Evolutionary conservation across 2,113 vertebrate genomes (phyloP).

Genomic region (Sylvia atricapilla): DNA sequence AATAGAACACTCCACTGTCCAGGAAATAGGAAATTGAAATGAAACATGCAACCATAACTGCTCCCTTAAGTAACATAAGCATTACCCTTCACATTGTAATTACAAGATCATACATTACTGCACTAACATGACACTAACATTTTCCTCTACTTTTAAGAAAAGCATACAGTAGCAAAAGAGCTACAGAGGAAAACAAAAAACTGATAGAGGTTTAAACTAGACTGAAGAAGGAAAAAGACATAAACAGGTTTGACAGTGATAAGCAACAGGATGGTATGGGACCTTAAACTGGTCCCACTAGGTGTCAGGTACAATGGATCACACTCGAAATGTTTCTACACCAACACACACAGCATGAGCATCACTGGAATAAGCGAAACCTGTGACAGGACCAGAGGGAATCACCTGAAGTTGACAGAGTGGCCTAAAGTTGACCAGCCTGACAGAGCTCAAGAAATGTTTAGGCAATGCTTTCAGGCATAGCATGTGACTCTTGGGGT

Average conservation of each 20-base stretch:
- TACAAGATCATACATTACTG: background rate
- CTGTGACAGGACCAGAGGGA: background rate
- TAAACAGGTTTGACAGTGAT: background rate
- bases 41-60: background rate
- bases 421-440: background rate
- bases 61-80: background rate
- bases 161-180: background rate
- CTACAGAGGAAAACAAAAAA: background rate
- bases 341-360: background rate
- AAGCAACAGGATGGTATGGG: background rate
- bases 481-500: background rate
- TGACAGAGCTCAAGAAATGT: background rate
- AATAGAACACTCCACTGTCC: background rate
- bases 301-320: fast-evolving
- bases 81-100: background rate
- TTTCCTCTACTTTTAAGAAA: background rate
- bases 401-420: too few relatives aligned
- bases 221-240: background rate
- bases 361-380: background rate
- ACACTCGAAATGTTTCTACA: background rate
- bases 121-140: background rate
- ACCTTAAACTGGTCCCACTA: background rate
- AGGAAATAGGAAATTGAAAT: background rate
- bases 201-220: background rate
- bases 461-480: background rate